Evolutionary conservation across 2,113 vertebrate genomes (phyloP).

Genomic region (Thamnaconus septentrionalis): DNA sequence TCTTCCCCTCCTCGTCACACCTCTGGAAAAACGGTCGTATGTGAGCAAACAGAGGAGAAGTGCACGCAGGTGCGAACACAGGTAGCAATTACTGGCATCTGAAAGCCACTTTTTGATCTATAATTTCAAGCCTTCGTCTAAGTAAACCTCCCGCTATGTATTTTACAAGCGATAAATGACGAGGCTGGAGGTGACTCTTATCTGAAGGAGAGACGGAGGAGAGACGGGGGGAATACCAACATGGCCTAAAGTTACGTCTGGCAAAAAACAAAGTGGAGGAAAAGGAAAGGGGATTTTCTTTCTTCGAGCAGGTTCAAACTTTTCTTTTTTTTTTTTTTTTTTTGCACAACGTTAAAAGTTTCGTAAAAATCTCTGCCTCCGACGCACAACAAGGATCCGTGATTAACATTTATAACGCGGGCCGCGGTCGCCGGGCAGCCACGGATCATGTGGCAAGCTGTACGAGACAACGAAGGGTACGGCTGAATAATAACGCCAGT

Average conservation of each 20-base stretch:
- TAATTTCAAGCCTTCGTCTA: constrained; percentile 59
- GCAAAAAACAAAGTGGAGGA: constrained; percentile 7
- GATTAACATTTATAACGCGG: constrained; percentile 41
- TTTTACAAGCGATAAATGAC: constrained; percentile 49
- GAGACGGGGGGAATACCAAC: constrained; percentile 48
- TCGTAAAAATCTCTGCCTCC: constrained; percentile 32
- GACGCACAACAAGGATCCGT: constrained; percentile 21
- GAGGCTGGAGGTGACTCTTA: constrained; percentile 41
- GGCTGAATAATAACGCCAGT: no score
- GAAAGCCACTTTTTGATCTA: constrained; percentile 39
- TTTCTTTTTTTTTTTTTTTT: no score
- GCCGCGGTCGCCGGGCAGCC: no score
- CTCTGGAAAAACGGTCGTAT: constrained; percentile 9
- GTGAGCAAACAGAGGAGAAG: constrained; percentile 11
- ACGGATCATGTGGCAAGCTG: no score
- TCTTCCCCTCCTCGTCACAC: not conserved
- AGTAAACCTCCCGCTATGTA: constrained; percentile 19
- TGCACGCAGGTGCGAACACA: constrained; percentile 32
- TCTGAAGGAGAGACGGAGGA: constrained; percentile 20
- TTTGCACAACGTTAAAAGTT: constrained; percentile 25
- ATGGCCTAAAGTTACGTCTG: constrained; percentile 23
- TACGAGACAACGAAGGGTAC: no score
- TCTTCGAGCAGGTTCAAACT: not conserved
- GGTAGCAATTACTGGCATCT: constrained; percentile 62
- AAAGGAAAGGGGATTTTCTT: constrained; percentile 16